Evolutionary conservation across 1,140 invertebrate genomes (phyloP).

Genomic region (Heliconius hewitsoni): DNA sequence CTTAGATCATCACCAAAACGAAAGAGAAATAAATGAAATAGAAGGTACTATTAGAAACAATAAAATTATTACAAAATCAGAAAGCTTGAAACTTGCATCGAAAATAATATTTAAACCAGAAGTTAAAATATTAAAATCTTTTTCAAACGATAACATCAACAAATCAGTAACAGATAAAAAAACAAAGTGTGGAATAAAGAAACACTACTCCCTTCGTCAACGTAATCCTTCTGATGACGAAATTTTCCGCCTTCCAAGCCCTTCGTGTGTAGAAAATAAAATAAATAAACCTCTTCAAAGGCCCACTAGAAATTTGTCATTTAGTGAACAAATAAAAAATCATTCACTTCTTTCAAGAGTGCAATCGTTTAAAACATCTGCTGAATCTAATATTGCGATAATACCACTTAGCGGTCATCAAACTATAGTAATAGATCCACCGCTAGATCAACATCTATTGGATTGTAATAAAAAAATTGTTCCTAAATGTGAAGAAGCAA

Average conservation of each 20-base stretch:
- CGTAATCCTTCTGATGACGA: constrained; percentile 71
- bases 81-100: constrained; percentile 63
- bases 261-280: constrained; percentile 57
- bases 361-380: constrained; percentile 75
- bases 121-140: constrained; percentile 63
- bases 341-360: constrained; percentile 68
- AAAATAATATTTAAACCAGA: constrained; percentile 55
- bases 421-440: constrained; percentile 79
- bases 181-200: constrained; percentile 61
- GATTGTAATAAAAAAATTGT: constrained; percentile 17
- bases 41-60: constrained; percentile 77
- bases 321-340: constrained; percentile 58
- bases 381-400: constrained; percentile 72
- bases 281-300: constrained; percentile 43
- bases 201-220: constrained; percentile 79
- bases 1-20: constrained; percentile 74
- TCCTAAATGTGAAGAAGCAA: constrained; percentile 6
- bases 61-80: constrained; percentile 73
- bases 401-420: constrained; percentile 79
- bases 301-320: constrained; percentile 39
- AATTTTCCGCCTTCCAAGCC: constrained; percentile 63
- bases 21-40: constrained; percentile 78
- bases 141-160: constrained; percentile 71
- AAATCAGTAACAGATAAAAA: constrained; percentile 56
- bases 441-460: constrained; percentile 50